Percentiles rank a stretch among this genome's conserved stretches.
Conservation (phyloP, 1,140 invertebrate species). For the Drosophila setifemur region DNA sequence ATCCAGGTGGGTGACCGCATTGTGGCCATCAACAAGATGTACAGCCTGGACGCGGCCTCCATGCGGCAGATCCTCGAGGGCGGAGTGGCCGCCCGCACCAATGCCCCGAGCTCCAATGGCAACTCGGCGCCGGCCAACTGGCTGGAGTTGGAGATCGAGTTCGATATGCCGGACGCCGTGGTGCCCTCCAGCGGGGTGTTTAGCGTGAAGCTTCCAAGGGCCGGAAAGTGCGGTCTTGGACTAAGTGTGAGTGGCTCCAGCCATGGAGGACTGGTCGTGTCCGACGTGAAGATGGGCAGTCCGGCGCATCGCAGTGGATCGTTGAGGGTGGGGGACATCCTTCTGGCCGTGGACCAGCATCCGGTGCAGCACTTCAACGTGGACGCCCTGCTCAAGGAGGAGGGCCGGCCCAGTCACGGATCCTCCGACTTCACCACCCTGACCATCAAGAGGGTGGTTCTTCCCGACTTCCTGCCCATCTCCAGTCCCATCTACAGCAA, state of each 20-base stretch:
- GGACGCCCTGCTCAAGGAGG: constrained; percentile 76
- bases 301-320: constrained; percentile 95
- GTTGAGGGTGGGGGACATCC: constrained; percentile 91
- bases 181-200: constrained; percentile 95
- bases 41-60: constrained; percentile 83
- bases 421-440: constrained; percentile 71
- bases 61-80: constrained; percentile 83
- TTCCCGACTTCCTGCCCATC: constrained; percentile 78
- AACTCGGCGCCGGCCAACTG: constrained; percentile 60
- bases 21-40: constrained; percentile 90
- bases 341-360: constrained; percentile 94
- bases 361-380: constrained; percentile 87
- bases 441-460: constrained; percentile 75
- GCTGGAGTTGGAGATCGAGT: constrained; percentile 90
- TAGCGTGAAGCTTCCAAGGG: constrained; percentile 93
- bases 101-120: background rate
- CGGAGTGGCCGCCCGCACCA: background rate
- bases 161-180: constrained; percentile 96
- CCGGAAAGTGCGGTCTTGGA: constrained; percentile 89
- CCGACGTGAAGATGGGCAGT: constrained; percentile 94
- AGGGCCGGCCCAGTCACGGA: background rate
- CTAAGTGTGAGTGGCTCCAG: constrained; percentile 90
- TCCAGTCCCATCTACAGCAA: constrained; percentile 78
- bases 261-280: constrained; percentile 87
- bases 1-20: constrained; percentile 92